Base-by-base conservation (phyloP, 2,888 invertebrate genomes). In the Tridacna gigas region DNA sequence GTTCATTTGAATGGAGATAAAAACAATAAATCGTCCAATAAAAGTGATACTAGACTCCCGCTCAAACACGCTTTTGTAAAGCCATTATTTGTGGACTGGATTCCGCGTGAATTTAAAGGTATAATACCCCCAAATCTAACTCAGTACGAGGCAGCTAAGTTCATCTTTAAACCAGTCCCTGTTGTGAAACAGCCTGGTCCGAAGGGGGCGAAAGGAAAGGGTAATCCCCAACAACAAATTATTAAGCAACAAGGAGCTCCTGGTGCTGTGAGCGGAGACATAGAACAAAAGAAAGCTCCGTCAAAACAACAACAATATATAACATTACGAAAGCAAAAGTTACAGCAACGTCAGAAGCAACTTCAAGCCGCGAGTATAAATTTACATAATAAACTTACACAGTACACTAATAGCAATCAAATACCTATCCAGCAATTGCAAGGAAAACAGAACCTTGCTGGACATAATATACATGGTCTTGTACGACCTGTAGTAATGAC, bases 91-190 rank as follows among this genome's bases (percentile, higher is more conserved):
- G 51, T 86, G 5, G 82, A 82, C 74, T 86, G 86, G 86, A 66
- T 86, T n/a, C 86, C 86, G 20, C 22, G 15, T 18, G 77, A 82
- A 0, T 84, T 77, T 63, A 82, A 80, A 28, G 86, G 82, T 13
- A 7, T 51, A 18, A 45, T 80, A n/a, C 84, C 84, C 15, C 71
- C 26, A 3, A 60, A 80, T 56, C 47, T 84, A 45, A 80, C 63
- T n/a, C 77, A 74, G 63, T 66, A 63, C 12, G 75, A 80, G 18
- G 25, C 48, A 12, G 71, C 71, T 45, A 71, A 51, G 13, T 71
- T 71, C 22, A 51, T 71, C 26, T 48, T 25, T 15, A n/a, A 71
- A 26, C 71, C 71, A 51, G 71, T 51, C 15, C 71, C 51, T 9
- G 22, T 51, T 18, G 12, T 48, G 0, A 25, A 22, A 7, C 9